Base-by-base conservation (phyloP, 37 sponge, comb jelly and placozoan species). In the Eunapius fragilis region DNA sequence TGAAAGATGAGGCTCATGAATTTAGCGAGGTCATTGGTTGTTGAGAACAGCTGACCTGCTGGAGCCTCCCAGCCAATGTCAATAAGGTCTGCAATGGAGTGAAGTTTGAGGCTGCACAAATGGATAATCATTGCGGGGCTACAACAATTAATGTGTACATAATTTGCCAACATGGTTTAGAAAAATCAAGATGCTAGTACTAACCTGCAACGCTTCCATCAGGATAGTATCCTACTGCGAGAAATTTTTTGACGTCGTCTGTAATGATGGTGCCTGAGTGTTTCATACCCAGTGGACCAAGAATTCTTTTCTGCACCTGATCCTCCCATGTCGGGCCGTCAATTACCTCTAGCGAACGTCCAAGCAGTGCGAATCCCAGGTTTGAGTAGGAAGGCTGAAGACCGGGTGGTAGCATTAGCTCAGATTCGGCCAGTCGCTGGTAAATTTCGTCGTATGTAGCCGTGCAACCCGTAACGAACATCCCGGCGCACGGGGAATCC, bases 31-130 rank as follows among this genome's bases (percentile, higher is more conserved):
- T 94, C 94, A 73, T 76, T 31, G 28, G 69, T 72, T 69, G 78
- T 84, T 10, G 92, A 80, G 37, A 88, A 94, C 86, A 84, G 91
- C 11, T 94, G 85, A 12, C 94, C 94, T 35, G 94, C 94, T 67
- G 94, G 91, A 0, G 89, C 91, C 33, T 94, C 94, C 85, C 85
- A 94, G 25, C 94, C 94, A 72, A 94, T 90, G 38, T 80, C 77
- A 26, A 90, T 85, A 13, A 82, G 77, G 26, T 41, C 92, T 91
- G 84, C 68, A 82, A 19, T 0, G 28, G 25, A 48, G 5, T 25
- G 11, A 31, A 26, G 19, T 36, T 24, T 19, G 13, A 9, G 14
- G 23, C 19, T 6, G 17, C 22, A 11, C 19, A 58, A 58, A n/a
- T n/a, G n/a, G n/a, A n/a, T n/a, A n/a, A n/a, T n/a, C n/a, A n/a